These are phyloP conservation scores for Megathymus violae DNA, from an alignment of 1,140 invertebrate species.

Conservation along the genomic window DNA sequence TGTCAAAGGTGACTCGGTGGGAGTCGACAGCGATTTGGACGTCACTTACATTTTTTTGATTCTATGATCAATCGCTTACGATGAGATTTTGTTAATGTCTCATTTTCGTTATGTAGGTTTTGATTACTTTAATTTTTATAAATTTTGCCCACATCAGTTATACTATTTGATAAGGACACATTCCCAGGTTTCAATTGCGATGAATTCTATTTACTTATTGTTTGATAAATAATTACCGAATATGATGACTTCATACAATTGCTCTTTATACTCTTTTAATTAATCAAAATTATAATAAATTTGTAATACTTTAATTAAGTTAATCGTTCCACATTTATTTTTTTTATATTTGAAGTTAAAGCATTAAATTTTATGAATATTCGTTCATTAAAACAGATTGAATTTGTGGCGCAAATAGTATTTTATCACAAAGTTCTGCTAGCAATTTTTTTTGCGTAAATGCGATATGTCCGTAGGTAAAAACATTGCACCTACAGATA, in stretches of 20 bases:
- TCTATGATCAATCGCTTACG: too few relatives aligned
- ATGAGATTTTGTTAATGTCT: too few relatives aligned
- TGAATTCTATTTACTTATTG: slow-evolving; percentile 10
- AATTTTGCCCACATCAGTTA: not conserved
- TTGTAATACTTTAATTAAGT: not conserved
- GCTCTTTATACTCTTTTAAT: too few relatives aligned
- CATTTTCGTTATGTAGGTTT: too few relatives aligned
- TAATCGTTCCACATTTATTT: not conserved
- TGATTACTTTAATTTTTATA: too few relatives aligned
- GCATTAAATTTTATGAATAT: too few relatives aligned
- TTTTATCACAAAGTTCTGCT: not conserved
- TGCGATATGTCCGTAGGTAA: not conserved
- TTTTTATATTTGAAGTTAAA: too few relatives aligned
- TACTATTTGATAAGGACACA: not conserved
- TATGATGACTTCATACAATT: not conserved
- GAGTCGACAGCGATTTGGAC: too few relatives aligned
- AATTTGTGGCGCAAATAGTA: not conserved
- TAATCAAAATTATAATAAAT: not conserved
- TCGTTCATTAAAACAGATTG: not conserved
- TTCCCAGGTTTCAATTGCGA: slow-evolving; percentile 29
- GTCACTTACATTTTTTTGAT: too few relatives aligned
- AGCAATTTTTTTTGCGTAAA: not conserved
- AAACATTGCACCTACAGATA: not conserved
- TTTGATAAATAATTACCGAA: slow-evolving; percentile 17
- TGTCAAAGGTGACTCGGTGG: too few relatives aligned